phyloP scores from a whole-genome alignment of 1,140 invertebrate genomes.

The Ladona fulva region DNA sequence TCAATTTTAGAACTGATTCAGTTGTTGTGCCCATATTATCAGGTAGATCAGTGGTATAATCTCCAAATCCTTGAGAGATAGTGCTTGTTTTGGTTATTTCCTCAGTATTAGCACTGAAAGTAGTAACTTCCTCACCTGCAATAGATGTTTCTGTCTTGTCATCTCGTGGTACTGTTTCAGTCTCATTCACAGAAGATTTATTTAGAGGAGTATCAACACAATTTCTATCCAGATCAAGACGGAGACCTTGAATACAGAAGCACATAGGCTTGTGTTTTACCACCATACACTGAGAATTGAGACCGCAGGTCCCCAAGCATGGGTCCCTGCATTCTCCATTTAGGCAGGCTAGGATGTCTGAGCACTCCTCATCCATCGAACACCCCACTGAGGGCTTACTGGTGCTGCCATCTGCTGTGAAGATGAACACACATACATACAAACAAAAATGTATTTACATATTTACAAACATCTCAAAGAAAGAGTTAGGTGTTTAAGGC shows the following conservation, averaged over 20 bases:
- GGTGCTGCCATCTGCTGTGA: conserved; percentile 39
- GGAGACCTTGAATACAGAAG: conserved; percentile 34
- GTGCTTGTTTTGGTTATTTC: neutral
- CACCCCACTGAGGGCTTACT: conserved; percentile 38
- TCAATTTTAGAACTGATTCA: too few species aligned
- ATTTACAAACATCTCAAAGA: conserved; percentile 20
- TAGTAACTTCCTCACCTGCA: neutral
- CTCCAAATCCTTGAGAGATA: too few species aligned
- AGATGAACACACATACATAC: conserved; percentile 37
- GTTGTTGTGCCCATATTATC: too few species aligned
- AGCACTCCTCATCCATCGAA: conserved; percentile 54
- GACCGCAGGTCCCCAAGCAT: conserved; percentile 45
- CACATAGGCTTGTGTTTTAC: conserved; percentile 46
- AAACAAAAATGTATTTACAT: conserved; percentile 25
- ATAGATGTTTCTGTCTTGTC: conserved; percentile 9
- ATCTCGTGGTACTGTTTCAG: neutral
- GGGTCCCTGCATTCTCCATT: conserved; percentile 53
- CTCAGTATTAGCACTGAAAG: neutral
- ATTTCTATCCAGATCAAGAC: conserved; percentile 32
- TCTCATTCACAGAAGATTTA: neutral
- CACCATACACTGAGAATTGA: conserved; percentile 46
- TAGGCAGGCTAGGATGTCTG: conserved; percentile 52
- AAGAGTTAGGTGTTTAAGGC: neutral
- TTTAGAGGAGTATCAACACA: conserved; percentile 25
- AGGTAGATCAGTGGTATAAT: too few species aligned